Conservation (phyloP, 2,888 invertebrate genomes). For the Leptogaster cylindrica region DNA sequence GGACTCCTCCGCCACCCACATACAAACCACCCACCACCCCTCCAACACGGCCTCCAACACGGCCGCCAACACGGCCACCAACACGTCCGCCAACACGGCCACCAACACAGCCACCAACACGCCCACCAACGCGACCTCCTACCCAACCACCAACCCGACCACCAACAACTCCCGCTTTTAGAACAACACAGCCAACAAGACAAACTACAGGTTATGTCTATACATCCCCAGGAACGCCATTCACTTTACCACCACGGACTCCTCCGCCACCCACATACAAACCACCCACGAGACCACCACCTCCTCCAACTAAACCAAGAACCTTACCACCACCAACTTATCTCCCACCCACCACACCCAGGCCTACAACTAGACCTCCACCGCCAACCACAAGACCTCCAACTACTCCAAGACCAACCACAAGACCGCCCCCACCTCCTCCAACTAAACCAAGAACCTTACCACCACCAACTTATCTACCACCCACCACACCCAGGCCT, state of each 20-base stretch:
- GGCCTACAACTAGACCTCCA: neutral
- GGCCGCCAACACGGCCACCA: conserved; percentile 41
- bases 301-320: conserved; percentile 1
- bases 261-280: too few relatives aligned
- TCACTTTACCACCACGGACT: too few relatives aligned
- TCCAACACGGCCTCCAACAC: conserved; percentile 38
- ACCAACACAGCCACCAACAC: neutral
- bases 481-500: too few relatives aligned
- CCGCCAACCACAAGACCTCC: neutral
- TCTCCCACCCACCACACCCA: neutral
- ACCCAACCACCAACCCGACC: too few relatives aligned
- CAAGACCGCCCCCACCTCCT: too few relatives aligned
- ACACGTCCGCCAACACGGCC: conserved; percentile 18
- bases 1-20: conserved; percentile 8
- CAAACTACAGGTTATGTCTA: too few relatives aligned
- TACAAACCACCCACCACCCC: conserved; percentile 11
- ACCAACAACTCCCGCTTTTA: too few relatives aligned
- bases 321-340: neutral
- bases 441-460: too few relatives aligned
- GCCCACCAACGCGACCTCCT: too few relatives aligned
- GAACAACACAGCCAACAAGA: conserved; percentile 16
- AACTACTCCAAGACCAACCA: neutral
- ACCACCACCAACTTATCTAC: too few relatives aligned
- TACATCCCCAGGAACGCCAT: too few relatives aligned
- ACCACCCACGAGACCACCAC: neutral